Evolutionary conservation across 1,140 invertebrate genomes (phyloP), one percentile per base, ranked within the genome.

Genomic region (Archivesica marissinica): DNA sequence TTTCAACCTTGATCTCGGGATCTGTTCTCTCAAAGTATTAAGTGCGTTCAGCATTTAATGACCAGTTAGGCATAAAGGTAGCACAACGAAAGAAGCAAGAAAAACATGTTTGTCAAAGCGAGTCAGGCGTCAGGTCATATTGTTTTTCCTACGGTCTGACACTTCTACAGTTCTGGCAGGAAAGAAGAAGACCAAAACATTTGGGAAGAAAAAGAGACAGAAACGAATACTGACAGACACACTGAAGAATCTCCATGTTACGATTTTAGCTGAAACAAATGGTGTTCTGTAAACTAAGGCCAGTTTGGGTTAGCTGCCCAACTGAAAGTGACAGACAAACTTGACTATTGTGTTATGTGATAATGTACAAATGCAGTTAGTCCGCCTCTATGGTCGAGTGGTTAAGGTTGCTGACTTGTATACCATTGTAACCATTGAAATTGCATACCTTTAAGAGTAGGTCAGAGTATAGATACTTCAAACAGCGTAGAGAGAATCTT

Each of bases 111-210:
- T 72, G 9, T 30, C 70, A 33, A 75, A 47, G n/a, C 39, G 70
- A 25, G n/a, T 75, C 7, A 52, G 30, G 23, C 1, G 35, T 2
- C 30, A 75, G 47, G 70, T 75, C 0, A 52, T n/a, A 20, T 4
- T n/a, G 1, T 75, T 75, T 44, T 52, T 52, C 47, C 1, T 33
- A 52, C 28, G 70, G 44, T 0, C 25, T 20, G 70, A 75, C 23
- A 75, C 50, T 25, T 75, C 70, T 9, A 54, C 23, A 28, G 2
- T 75, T 52, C 6, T 75, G 2, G 15, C 47, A 28, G 70, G 70
- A n/a, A 33, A 17, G n/a, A 75, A 75, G 41, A 44, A 75, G 2
- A 75, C 70, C 28, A 52, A 44, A 52, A 75, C 70, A 52, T 15
- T 15, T 0, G 23, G 23, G 13, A 75, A 75, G 25, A 33, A 28